phyloP scores from a whole-genome alignment of 2,113 vertebrate species.

The Trichomycterus rosablanca region DNA sequence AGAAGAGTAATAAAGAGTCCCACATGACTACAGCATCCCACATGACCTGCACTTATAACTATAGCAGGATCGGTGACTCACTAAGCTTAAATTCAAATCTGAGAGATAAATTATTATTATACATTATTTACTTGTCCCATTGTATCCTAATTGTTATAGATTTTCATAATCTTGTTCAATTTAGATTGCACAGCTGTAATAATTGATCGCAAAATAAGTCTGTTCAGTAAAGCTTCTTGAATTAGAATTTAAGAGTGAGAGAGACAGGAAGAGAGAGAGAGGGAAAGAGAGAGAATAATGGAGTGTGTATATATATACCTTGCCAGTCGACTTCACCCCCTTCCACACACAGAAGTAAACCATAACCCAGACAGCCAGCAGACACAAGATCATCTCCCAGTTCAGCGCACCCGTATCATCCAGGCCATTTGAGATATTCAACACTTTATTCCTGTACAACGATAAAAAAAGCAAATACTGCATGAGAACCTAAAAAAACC shows the following conservation, averaged over 20 bases:
- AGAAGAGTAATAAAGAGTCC: no score
- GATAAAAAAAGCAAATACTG: background rate
- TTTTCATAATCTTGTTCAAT: no score
- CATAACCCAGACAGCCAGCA: constrained; percentile 70
- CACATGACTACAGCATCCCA: no score
- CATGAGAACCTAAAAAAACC: background rate
- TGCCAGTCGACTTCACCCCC: constrained; percentile 76
- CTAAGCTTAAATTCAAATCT: background rate
- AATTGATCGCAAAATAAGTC: no score
- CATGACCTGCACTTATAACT: constrained; percentile 5
- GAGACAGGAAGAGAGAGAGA: no score
- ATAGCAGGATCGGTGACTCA: constrained; percentile 1
- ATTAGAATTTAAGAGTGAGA: no score
- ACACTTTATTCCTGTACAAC: constrained; percentile 67
- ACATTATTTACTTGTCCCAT: no score
- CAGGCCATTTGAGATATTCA: constrained; percentile 70
- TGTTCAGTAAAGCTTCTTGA: no score
- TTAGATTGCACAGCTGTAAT: no score
- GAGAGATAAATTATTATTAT: no score
- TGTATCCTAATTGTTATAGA: no score
- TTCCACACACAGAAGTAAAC: constrained; percentile 82
- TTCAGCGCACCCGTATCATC: constrained; percentile 60
- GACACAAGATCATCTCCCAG: constrained; percentile 71
- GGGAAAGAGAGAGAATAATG: background rate
- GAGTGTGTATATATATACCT: constrained; percentile 56